Base-by-base conservation (phyloP, 2,797 vertebrate species). In the Phataginus tetradactyla region DNA sequence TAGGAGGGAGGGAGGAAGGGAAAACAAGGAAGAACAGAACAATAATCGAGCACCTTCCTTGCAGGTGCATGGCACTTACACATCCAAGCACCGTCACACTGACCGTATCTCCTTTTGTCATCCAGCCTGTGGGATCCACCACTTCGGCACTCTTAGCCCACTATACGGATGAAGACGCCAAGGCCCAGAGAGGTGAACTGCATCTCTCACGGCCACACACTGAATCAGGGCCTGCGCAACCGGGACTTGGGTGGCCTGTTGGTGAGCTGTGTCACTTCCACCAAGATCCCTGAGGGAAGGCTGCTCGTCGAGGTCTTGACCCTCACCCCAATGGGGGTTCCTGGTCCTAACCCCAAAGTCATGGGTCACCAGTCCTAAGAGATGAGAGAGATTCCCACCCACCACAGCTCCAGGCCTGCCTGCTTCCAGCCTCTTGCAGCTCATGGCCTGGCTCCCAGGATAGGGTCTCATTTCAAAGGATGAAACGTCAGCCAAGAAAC, bases 1-100 rank as follows among this genome's bases (percentile, higher is more conserved):
- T 29, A 29, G 49, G 29, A 63, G 18, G 71, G n/a, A n/a, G 5
- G 17, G 42, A 15, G 25, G 10, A 51, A 49, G 9, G 39, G 78
- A 37, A 45, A 45, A 45, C 45, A 45, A 29, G 57, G n/a, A 8
- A 27, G 61, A 18, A 39, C 5, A 29, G 39, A 27, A 11, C 9
- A 29, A 39, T 13, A 55, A 34, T 12, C 4, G 34, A 66, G 72
- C 17, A 0, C 57, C 17, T 27, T n/a, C 80, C 45, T 72, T 51
- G 13, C 1, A 21, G 5, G 4, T 61, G 20, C 3, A 0, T 0
- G 45, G 37, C 14, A 3, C 45, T 61, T 57, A 29, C 23, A 64
- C 0, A 8, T 71, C 57, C 13, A 3, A 7, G 14, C 27, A 2
- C 27, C n/a, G 42, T 7, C 0, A 49, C 17, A n/a, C 0, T 1